These are phyloP conservation scores for Cyanocitta stelleri DNA, from an alignment of 2,113 vertebrate species.

Conservation along the genomic window DNA sequence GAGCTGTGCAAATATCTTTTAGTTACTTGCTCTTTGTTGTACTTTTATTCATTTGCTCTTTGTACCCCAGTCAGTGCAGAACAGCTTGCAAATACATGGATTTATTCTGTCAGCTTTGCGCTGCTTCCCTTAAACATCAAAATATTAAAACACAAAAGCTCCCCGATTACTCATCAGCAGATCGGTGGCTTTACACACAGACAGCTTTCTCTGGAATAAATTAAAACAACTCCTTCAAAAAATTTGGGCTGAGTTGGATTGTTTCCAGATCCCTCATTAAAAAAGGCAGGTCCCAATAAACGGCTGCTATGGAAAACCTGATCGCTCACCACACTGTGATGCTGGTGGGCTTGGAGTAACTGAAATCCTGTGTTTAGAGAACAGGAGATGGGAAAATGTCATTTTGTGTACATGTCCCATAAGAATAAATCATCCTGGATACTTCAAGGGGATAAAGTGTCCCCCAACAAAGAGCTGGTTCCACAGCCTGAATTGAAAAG, in stretches of 20 bases:
- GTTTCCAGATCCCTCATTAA: slow-evolving; percentile 17
- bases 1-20: not conserved
- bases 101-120: not conserved
- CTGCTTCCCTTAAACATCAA: slow-evolving; percentile 6
- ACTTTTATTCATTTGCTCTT: not conserved
- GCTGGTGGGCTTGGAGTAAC: not conserved
- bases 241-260: slow-evolving; percentile 29
- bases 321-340: not conserved
- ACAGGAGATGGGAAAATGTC: not conserved
- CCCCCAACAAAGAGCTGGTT: not conserved
- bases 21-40: not conserved
- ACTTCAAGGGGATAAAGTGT: not conserved
- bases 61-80: not conserved
- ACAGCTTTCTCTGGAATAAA: slow-evolving; percentile 42
- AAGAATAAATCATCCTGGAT: slow-evolving; percentile 7
- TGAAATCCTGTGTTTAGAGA: not conserved
- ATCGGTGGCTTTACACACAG: not conserved
- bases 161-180: not conserved
- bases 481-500: not conserved
- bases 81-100: not conserved
- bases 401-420: not conserved
- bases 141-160: slow-evolving; percentile 49
- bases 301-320: not conserved
- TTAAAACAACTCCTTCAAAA: not conserved
- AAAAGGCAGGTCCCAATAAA: not conserved